Evolutionary conservation across 1,140 invertebrate species (phyloP).

Genomic region (Hycleus phaleratus): DNA sequence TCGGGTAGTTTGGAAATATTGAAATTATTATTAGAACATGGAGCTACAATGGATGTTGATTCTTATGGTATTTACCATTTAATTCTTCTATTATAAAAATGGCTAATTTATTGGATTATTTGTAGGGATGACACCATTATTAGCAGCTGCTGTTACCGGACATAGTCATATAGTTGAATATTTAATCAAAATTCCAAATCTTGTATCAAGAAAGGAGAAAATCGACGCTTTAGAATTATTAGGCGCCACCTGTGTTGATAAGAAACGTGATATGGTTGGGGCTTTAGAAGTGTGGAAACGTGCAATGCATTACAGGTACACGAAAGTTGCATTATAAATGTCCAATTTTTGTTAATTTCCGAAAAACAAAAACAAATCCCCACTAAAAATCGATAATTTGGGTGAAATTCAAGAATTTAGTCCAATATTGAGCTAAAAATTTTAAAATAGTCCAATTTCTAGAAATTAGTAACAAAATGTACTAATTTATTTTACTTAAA

Average conservation of each 20-base stretch:
- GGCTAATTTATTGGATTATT: conserved; percentile 17
- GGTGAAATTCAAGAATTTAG: too few species aligned
- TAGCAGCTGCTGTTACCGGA: conserved; percentile 86
- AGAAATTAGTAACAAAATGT: too few species aligned
- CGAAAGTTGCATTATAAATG: too few species aligned
- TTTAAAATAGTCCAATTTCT: too few species aligned
- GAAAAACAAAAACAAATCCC: too few species aligned
- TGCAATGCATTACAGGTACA: conserved; percentile 74
- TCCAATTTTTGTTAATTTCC: too few species aligned
- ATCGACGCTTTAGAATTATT: conserved; percentile 88
- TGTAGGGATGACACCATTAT: conserved; percentile 83
- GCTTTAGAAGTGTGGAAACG: conserved; percentile 82
- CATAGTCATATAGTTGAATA: conserved; percentile 90
- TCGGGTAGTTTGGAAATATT: conserved; percentile 88
- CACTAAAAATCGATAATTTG: too few species aligned
- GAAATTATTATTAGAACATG: conserved; percentile 78
- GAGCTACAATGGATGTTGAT: conserved; percentile 89
- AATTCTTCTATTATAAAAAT: too few species aligned
- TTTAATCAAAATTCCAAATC: conserved; percentile 60
- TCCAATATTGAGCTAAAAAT: too few species aligned
- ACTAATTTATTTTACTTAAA: too few species aligned
- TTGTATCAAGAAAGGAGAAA: conserved; percentile 68
- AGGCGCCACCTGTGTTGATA: conserved; percentile 96
- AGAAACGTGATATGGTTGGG: conserved; percentile 86
- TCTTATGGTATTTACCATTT: conserved; percentile 62